Evolutionary conservation across 2,888 invertebrate genomes (phyloP).

Genomic region (Pachymerium ferrugineum): DNA sequence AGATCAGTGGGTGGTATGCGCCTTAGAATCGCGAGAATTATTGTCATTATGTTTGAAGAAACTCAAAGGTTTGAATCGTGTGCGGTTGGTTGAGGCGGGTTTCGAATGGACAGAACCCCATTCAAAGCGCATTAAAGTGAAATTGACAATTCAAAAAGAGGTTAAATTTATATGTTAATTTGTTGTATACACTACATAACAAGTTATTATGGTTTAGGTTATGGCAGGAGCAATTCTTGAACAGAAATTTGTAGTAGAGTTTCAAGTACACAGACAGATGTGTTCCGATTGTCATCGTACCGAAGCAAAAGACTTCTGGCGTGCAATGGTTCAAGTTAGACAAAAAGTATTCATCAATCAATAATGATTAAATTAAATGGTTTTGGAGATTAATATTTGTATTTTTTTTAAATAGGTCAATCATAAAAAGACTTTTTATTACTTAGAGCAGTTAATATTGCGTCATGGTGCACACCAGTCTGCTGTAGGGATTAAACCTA

Average conservation of each 20-base stretch:
- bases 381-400: neutral
- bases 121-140: constrained; percentile 90
- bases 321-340: constrained; percentile 63
- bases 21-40: constrained; percentile 83
- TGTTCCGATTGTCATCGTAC: constrained; percentile 94
- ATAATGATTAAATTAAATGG: neutral
- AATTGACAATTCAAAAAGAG: constrained; percentile 88
- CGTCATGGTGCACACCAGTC: constrained; percentile 90
- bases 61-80: constrained; percentile 78
- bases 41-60: constrained; percentile 85
- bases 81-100: constrained; percentile 89
- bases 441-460: constrained; percentile 91
- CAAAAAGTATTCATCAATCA: constrained; percentile 46
- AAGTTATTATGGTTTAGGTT: constrained; percentile 48
- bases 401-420: constrained; percentile 59
- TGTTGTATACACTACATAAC: neutral
- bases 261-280: constrained; percentile 84
- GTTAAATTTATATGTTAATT: constrained; percentile 45
- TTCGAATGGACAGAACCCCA: constrained; percentile 99
- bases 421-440: constrained; percentile 96
- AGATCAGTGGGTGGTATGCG: constrained; percentile 65
- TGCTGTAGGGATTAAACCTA: constrained; percentile 80
- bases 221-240: constrained; percentile 83
- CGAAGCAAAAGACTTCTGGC: constrained; percentile 98
- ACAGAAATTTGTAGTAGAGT: constrained; percentile 94